These are phyloP conservation scores for Aricia agestis DNA, from an alignment of 1,140 invertebrate species.

Conservation along the genomic window DNA sequence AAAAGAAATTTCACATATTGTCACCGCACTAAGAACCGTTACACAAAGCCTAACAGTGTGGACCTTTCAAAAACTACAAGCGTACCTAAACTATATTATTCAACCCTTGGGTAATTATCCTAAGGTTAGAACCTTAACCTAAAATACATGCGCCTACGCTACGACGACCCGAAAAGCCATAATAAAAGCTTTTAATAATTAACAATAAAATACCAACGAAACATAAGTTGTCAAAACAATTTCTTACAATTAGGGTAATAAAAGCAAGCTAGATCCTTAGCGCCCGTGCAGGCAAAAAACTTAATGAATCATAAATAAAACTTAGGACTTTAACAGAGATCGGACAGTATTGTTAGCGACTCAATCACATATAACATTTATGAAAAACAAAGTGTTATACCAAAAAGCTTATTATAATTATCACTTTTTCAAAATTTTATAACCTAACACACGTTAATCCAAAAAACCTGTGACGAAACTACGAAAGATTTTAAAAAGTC, in stretches of 20 bases:
- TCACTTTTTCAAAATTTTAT: background rate
- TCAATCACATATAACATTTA: background rate
- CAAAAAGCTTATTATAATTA: conserved; percentile 5
- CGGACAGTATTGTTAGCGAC: background rate
- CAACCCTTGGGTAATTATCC: conserved; percentile 26
- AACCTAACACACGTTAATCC: conserved; percentile 3
- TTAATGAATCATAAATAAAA: conserved; percentile 31
- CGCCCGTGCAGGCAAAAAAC: conserved; percentile 5
- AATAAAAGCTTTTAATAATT: conserved; percentile 21
- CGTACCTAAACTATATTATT: conserved; percentile 25
- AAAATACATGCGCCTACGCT: conserved; percentile 16
- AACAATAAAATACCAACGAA: conserved; percentile 18
- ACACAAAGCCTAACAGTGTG: conserved; percentile 52
- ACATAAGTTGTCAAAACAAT: conserved; percentile 10
- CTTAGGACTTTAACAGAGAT: conserved; percentile 24
- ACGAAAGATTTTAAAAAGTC: background rate
- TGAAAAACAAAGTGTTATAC: background rate
- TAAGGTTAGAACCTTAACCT: conserved; percentile 18
- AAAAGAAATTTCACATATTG: conserved; percentile 57
- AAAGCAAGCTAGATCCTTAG: conserved; percentile 1
- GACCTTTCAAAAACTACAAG: conserved; percentile 32
- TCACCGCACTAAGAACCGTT: conserved; percentile 35
- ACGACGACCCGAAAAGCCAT: conserved; percentile 6
- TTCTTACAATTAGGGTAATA: background rate
- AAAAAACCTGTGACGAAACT: conserved; percentile 30